Evolutionary conservation across 2,888 invertebrate species (phyloP), one percentile per base, ranked within the genome.

Genomic region (Drosophila mayaguana): DNA sequence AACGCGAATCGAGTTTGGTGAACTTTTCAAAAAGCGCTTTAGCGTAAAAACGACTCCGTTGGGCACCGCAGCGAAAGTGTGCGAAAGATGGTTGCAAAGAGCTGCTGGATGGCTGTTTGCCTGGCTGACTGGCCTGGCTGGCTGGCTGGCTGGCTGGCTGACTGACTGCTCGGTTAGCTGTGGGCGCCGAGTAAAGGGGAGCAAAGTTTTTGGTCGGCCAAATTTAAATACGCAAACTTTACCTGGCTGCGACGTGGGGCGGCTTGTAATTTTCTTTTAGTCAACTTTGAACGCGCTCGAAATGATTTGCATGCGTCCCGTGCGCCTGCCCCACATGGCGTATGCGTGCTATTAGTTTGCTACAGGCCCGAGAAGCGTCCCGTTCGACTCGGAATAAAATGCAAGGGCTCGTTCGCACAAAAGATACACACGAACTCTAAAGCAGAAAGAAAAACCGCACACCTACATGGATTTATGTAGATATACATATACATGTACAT

Each of bases 1-100:
- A n/a, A 12, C 18, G 38, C 43, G 40, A 68, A 68, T 63, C 60
- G 53, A 65, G 61, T 80, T 80, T 77, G 72, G 72, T 71, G 66
- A 86, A 83, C 69, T 82, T 86, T 82, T 86, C 55, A 71, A 81
- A 86, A 83, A 83, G 83, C 82, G 82, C 75, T 82, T 82, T 72
- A 78, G 75, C 87, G 81, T 83, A 86, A 82, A 82, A 82, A 82
- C 72, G 81, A 83, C 60, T 85, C 73, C 70, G 67, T 62, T 82
- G 83, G 66, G 86, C 80, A 67, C 46, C 67, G 53, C 63, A 53
- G 54, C 68, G 64, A 68, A 61, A 62, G 62, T 68, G 50, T 53
- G 46, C 56, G 32, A 32, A 64, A 53, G 55, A 51, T 50, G 65
- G 43, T 42, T 63, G 42, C 45, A 45, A 57, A 53, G 18, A 54